Evolutionary conservation across 2,888 invertebrate species (phyloP).

Genomic region (Cyrtodaria siliqua): DNA sequence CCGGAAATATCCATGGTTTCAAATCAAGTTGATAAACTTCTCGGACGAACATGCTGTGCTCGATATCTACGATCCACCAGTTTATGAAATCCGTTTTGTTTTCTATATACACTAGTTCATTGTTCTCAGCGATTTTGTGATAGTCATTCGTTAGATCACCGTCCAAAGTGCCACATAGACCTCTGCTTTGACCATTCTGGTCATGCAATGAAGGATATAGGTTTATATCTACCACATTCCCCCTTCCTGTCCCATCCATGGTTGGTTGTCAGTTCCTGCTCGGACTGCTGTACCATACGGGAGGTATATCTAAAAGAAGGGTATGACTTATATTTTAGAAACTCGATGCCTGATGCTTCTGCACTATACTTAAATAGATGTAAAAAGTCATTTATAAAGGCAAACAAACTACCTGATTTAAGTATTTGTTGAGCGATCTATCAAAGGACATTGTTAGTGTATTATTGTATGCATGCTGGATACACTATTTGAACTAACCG

Average conservation of each 20-base stretch:
- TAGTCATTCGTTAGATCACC: neutral
- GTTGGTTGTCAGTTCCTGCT: constrained; percentile 33
- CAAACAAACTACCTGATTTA: too few species aligned
- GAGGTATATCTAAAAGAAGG: constrained; percentile 32
- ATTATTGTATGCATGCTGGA: too few species aligned
- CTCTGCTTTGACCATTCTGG: neutral
- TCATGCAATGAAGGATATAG: constrained; percentile 8
- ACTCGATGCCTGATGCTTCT: too few species aligned
- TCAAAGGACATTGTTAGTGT: too few species aligned
- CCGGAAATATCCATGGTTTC: constrained; percentile 5
- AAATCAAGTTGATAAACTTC: neutral
- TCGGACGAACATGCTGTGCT: neutral
- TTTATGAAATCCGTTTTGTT: neutral
- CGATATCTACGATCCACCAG: neutral
- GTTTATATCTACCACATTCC: neutral
- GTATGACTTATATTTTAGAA: too few species aligned
- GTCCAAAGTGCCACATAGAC: constrained; percentile 2
- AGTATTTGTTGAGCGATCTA: too few species aligned
- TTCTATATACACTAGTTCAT: neutral
- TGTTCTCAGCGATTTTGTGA: neutral
- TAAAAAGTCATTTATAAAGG: too few species aligned
- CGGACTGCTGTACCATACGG: constrained; percentile 40
- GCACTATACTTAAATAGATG: too few species aligned
- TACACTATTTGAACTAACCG: constrained; percentile 30
- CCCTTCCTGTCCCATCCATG: constrained; percentile 8